Evolutionary conservation across 2,797 vertebrate species (phyloP).

Genomic region (Sebastiscus albofasciatus): DNA sequence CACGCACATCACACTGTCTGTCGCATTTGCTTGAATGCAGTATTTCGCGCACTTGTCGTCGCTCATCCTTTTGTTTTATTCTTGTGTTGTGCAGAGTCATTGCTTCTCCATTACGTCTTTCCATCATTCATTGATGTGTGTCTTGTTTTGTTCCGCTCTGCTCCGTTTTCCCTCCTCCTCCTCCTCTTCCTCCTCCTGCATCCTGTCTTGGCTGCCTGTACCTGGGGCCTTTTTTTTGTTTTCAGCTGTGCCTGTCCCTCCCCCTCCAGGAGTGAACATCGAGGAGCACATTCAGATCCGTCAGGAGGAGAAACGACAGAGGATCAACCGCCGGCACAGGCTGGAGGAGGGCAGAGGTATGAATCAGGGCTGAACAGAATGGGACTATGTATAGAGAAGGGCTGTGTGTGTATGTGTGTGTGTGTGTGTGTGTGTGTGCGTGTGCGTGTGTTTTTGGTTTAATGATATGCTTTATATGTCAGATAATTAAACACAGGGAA

Average conservation of each 20-base stretch:
- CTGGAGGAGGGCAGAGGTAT: slow-evolving; percentile 98
- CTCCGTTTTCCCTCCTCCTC: slow-evolving; percentile 40
- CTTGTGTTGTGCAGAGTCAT: slow-evolving; percentile 57
- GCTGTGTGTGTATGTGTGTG: neutral
- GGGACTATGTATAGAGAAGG: neutral
- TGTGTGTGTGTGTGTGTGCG: slow-evolving; percentile 10
- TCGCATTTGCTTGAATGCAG: slow-evolving; percentile 43
- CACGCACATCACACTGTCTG: slow-evolving; percentile 23
- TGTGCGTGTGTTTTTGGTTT: neutral
- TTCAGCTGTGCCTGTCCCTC: slow-evolving; percentile 96
- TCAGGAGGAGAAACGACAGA: slow-evolving; percentile 97
- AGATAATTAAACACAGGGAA: slow-evolving; percentile 7
- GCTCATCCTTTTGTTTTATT: slow-evolving; percentile 37
- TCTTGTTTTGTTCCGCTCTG: slow-evolving; percentile 79
- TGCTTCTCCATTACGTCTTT: slow-evolving; percentile 70
- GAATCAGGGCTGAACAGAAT: slow-evolving; percentile 32
- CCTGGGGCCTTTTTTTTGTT: slow-evolving; percentile 78
- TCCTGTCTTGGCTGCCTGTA: slow-evolving; percentile 71
- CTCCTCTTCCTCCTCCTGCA: slow-evolving; percentile 47
- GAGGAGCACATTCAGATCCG: slow-evolving; percentile 98
- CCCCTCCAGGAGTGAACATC: slow-evolving; percentile 96
- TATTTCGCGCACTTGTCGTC: slow-evolving; percentile 5
- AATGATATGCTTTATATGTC: neutral
- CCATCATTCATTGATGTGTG: slow-evolving; percentile 81
- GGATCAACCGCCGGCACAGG: slow-evolving; percentile 94